A percentile compares a stretch with the other conserved stretches of the same genome.
Conservation (phyloP, 2,113 vertebrate species). For the Pleuronectes platessa region DNA sequence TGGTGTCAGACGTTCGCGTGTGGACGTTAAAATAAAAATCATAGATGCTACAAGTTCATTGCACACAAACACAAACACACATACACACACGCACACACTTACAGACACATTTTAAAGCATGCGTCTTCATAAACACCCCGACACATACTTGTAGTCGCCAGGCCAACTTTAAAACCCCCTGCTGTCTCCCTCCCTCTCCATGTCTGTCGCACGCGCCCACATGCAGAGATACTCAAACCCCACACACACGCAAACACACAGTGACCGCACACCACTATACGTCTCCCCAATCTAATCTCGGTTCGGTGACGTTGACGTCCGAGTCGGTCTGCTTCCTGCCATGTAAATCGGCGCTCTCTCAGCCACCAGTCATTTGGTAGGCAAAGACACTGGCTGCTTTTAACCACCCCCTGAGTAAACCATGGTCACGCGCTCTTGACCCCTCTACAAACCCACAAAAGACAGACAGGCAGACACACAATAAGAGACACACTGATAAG, state of each 20-base stretch:
- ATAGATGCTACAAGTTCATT: conserved; percentile 3
- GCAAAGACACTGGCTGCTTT: conserved; percentile 68
- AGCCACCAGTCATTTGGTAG: conserved; percentile 74
- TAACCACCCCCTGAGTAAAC: conserved; percentile 74
- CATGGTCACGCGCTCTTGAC: conserved; percentile 63
- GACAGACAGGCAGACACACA: background rate
- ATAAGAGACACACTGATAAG: too few relatives aligned
- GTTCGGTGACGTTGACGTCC: conserved; percentile 15
- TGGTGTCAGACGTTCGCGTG: conserved; percentile 38
- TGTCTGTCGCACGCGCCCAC: background rate
- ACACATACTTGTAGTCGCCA: conserved; percentile 64
- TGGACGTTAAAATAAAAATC: conserved; percentile 68
- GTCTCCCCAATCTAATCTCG: conserved; percentile 21
- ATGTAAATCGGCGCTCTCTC: conserved; percentile 72
- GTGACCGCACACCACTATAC: background rate
- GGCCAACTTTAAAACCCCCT: conserved; percentile 46
- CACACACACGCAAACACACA: conserved; percentile 25
- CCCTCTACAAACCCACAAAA: conserved; percentile 66
- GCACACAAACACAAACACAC: conserved; percentile 18
- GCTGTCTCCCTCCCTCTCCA: conserved; percentile 69
- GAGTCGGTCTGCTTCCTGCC: conserved; percentile 65
- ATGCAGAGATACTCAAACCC: background rate
- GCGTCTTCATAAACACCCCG: conserved; percentile 74
- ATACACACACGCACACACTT: conserved; percentile 18
- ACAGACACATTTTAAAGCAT: conserved; percentile 60